Evolutionary conservation across 2,113 vertebrate genomes (phyloP).

Genomic region (Pedetes capensis): DNA sequence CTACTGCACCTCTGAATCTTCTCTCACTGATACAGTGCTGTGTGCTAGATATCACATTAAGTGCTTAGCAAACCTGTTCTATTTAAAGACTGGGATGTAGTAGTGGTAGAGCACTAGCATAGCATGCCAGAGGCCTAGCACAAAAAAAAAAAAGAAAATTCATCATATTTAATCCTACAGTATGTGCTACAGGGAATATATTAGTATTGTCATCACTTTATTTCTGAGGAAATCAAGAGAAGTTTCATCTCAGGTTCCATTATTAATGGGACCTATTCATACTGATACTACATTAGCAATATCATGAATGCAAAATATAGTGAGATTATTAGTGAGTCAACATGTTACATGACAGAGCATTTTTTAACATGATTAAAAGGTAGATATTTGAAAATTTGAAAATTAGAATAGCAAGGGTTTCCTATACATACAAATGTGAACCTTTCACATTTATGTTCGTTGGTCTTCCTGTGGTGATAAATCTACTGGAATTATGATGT

Average conservation of each 20-base stretch:
- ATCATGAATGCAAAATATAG: not conserved
- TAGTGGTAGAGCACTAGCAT: not conserved
- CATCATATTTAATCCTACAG: not conserved
- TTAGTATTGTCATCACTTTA: constrained; percentile 2
- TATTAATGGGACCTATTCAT: not conserved
- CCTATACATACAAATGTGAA: not conserved
- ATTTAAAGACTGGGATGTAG: not conserved
- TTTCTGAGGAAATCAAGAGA: constrained; percentile 21
- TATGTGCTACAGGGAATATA: not conserved
- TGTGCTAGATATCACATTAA: not conserved
- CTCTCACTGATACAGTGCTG: not conserved
- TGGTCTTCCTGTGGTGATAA: not conserved
- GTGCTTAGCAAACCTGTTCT: not conserved
- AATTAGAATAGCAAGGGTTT: constrained; percentile 4
- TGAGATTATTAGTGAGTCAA: not conserved
- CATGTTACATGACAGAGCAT: not conserved
- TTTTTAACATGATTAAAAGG: constrained; percentile 12
- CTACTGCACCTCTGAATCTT: not conserved
- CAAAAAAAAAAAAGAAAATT: not conserved
- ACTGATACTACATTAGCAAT: not conserved
- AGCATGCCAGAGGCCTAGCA: not conserved
- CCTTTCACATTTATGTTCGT: not conserved
- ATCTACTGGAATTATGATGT: constrained; percentile 34
- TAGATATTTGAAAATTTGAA: constrained; percentile 9
- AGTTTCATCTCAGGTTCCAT: not conserved